Evolutionary conservation across 2,113 vertebrate species (phyloP).

Genomic region (Oreochromis spilurus): DNA sequence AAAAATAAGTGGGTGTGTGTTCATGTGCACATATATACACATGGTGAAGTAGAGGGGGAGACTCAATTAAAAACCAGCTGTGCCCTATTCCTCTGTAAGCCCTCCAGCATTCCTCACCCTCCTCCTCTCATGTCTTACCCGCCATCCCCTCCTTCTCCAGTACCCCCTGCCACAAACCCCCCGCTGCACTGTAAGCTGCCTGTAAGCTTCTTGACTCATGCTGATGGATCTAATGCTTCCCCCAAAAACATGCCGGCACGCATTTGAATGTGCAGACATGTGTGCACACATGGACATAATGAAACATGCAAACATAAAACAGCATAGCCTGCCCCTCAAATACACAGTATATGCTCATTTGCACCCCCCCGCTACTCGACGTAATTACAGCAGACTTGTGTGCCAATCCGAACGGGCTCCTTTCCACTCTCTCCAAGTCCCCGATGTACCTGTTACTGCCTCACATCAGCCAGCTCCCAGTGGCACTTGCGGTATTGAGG

Average conservation of each 20-base stretch:
- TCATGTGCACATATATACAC: background rate
- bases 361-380: constrained; percentile 48
- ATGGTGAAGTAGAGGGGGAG: constrained; percentile 30
- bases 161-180: constrained; percentile 40
- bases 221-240: constrained; percentile 55
- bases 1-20: constrained; percentile 42
- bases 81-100: constrained; percentile 63
- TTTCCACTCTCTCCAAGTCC: background rate
- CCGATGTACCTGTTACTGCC: constrained; percentile 51
- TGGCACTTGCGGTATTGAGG: constrained; percentile 1
- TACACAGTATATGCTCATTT: constrained; percentile 64
- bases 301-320: background rate
- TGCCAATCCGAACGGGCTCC: constrained; percentile 28
- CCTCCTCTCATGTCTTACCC: constrained; percentile 32
- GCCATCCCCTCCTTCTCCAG: constrained; percentile 14
- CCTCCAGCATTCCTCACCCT: constrained; percentile 50
- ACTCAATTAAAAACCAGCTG: constrained; percentile 80
- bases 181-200: constrained; percentile 63
- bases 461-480: constrained; percentile 30
- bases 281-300: background rate
- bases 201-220: constrained; percentile 61
- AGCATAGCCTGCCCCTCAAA: constrained; percentile 13
- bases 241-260: constrained; percentile 24
- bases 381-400: constrained; percentile 53
- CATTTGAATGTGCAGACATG: background rate